Percentiles rank a stretch among this genome's conserved stretches.
These are phyloP conservation scores for Enteromius mattozi DNA, from an alignment of 2,797 vertebrate species.

Conservation along the genomic window DNA sequence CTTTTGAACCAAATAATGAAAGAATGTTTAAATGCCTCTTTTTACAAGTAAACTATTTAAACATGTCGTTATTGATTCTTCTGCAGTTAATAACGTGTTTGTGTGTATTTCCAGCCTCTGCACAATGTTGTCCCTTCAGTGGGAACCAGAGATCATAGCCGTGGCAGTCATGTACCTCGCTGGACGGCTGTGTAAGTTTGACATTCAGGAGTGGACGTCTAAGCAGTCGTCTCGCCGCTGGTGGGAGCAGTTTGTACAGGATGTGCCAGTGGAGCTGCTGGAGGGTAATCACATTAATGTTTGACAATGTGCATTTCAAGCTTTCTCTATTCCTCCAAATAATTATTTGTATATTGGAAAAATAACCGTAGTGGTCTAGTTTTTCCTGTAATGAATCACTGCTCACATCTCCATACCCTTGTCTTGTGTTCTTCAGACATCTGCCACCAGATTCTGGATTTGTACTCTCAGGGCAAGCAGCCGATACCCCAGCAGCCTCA, in stretches of 20 bases:
- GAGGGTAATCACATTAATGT: slow-evolving; percentile 82
- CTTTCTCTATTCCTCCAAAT: neutral
- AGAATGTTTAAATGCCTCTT: neutral
- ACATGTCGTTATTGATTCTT: neutral
- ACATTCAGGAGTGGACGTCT: slow-evolving; percentile 97
- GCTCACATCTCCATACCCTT: neutral
- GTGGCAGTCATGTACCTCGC: slow-evolving; percentile 98
- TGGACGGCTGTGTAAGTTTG: slow-evolving; percentile 95
- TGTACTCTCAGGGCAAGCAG: slow-evolving; percentile 97
- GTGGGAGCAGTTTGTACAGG: slow-evolving; percentile 99
- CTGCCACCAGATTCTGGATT: slow-evolving; percentile 97
- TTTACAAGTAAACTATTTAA: neutral
- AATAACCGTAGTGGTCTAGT: neutral
- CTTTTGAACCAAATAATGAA: neutral
- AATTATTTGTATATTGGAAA: neutral
- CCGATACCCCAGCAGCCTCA: slow-evolving; percentile 92
- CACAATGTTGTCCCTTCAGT: slow-evolving; percentile 95
- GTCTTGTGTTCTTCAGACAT: slow-evolving; percentile 81
- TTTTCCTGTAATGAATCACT: neutral
- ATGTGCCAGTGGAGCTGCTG: slow-evolving; percentile 95
- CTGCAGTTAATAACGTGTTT: neutral
- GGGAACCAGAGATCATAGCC: slow-evolving; percentile 98
- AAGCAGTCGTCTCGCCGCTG: slow-evolving; percentile 94
- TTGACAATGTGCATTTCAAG: neutral
- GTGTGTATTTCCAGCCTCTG: slow-evolving; percentile 82